Conservation (phyloP, 2,888 invertebrate species). For the Diabrotica balteata region DNA sequence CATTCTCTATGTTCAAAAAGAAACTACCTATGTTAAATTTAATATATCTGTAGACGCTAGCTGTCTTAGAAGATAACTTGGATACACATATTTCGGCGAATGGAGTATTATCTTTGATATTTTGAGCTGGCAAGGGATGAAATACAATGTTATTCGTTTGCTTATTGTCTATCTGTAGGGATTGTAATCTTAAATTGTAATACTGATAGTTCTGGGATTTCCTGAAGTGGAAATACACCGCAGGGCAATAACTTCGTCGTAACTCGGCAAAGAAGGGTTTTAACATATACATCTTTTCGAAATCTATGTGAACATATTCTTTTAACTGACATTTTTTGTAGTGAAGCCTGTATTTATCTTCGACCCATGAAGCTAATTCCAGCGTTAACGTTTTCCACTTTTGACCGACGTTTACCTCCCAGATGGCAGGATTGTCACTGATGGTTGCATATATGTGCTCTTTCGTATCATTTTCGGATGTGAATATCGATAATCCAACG, state of each 20-base stretch:
- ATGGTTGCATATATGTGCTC: slow-evolving; percentile 76
- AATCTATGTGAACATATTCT: slow-evolving; percentile 80
- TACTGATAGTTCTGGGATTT: slow-evolving; percentile 74
- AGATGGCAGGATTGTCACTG: slow-evolving; percentile 74
- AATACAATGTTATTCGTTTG: slow-evolving; percentile 52
- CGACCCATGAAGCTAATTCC: slow-evolving; percentile 81
- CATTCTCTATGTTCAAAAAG: slow-evolving; percentile 73
- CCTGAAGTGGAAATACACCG: slow-evolving; percentile 75
- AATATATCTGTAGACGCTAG: slow-evolving; percentile 67
- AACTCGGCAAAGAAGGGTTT: slow-evolving; percentile 85
- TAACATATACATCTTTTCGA: slow-evolving; percentile 86
- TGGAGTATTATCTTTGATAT: slow-evolving; percentile 65
- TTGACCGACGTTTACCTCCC: slow-evolving; percentile 83
- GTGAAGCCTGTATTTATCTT: slow-evolving; percentile 77
- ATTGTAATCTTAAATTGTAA: slow-evolving; percentile 72
- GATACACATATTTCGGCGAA: slow-evolving; percentile 68
- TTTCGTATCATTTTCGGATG: slow-evolving; percentile 56
- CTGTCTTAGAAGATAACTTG: slow-evolving; percentile 63
- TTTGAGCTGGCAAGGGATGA: slow-evolving; percentile 61
- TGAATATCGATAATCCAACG: slow-evolving; percentile 69
- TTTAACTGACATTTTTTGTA: slow-evolving; percentile 77
- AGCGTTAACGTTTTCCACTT: slow-evolving; percentile 81
- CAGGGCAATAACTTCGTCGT: slow-evolving; percentile 75
- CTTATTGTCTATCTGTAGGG: slow-evolving; percentile 75
- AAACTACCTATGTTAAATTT: slow-evolving; percentile 73